Conservation (phyloP, 2,888 invertebrate genomes). For the Orthonevra nobilis region DNA sequence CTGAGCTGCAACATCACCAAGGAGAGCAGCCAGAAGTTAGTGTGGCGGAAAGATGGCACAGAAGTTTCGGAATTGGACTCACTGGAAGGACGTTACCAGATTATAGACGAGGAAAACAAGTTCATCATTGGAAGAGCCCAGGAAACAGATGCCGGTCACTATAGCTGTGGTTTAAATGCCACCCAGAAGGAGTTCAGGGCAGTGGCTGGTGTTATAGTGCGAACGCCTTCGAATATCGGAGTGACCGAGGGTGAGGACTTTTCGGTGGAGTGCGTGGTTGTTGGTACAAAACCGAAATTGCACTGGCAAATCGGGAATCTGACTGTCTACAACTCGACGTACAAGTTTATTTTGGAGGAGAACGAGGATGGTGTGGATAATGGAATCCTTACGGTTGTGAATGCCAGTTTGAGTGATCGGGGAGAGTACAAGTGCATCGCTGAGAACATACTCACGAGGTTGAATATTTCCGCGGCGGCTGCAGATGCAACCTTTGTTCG, state of each 20-base stretch:
- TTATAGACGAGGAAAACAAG: slow-evolving; percentile 75
- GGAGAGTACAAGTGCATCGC: slow-evolving; percentile 84
- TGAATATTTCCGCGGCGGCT: slow-evolving; percentile 68
- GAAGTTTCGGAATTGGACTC: slow-evolving; percentile 74
- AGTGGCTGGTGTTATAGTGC: slow-evolving; percentile 81
- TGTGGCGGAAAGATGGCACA: slow-evolving; percentile 79
- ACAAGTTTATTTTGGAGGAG: slow-evolving; percentile 79
- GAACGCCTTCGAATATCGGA: slow-evolving; percentile 83
- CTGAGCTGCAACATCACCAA: slow-evolving; percentile 73
- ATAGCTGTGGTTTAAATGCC: slow-evolving; percentile 81
- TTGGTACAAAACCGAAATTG: slow-evolving; percentile 84
- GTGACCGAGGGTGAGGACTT: slow-evolving; percentile 90
- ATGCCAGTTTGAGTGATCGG: slow-evolving; percentile 84
- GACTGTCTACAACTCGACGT: slow-evolving; percentile 76
- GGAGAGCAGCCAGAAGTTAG: slow-evolving; percentile 21
- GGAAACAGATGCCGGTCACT: slow-evolving; percentile 84
- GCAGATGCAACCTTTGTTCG: slow-evolving; percentile 82
- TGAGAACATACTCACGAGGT: slow-evolving; percentile 75
- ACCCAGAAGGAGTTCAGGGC: slow-evolving; percentile 72
- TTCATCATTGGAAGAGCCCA: slow-evolving; percentile 79
- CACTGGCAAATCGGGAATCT: slow-evolving; percentile 83
- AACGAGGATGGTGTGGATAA: slow-evolving; percentile 81
- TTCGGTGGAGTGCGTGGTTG: slow-evolving; percentile 84
- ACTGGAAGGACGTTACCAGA: slow-evolving; percentile 76
- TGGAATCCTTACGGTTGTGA: slow-evolving; percentile 83